Evolutionary conservation across 2,113 vertebrate species (phyloP), one percentile per base, ranked within the genome.

Genomic region (Fulmarus glacialis): DNA sequence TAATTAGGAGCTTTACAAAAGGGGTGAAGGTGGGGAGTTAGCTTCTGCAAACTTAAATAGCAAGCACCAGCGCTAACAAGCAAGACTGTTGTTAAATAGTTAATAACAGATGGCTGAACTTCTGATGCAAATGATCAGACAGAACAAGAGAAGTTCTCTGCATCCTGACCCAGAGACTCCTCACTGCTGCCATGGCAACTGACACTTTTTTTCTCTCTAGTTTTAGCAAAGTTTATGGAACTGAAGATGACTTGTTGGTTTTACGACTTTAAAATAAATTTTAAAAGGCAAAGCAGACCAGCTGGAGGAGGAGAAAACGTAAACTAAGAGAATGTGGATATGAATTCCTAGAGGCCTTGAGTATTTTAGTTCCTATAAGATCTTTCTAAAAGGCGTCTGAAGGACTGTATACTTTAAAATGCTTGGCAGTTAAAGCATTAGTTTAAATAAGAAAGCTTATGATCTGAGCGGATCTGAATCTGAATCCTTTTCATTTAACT

Each of bases 71-170:
- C 1, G 5, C 87, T 95, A 94, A 91, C 73, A 91, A 96, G 91
- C 47, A 59, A 32, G 78, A 60, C 84, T 91, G 87, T 89, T 93
- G 93, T 93, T 90, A 88, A 96, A 87, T 78, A 85, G 92, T 96
- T 95, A 96, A 91, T 97, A 93, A 94, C 92, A 95, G 95, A 81
- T 96, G 94, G 89, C 91, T 94, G 91, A 97, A 96, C 87, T 94
- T 95, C 86, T 91, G 91, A 95, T 96, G 91, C 83, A 89, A 91
- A 93, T 81, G 38, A 89, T 96, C 81, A 95, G 72, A 40, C 70
- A 84, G 88, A 95, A 94, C 94, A 93, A 91, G 96, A 87, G 88
- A 84, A 87, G 83, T 95, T 89, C 62, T 82, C 70, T 87, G 55
- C 87, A 96, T 97, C 87, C 94, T 94, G 94, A 92, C 89, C 90